These are phyloP conservation scores for Gasterosteus nipponicus DNA, from an alignment of 2,113 vertebrate genomes.

Conservation along the genomic window DNA sequence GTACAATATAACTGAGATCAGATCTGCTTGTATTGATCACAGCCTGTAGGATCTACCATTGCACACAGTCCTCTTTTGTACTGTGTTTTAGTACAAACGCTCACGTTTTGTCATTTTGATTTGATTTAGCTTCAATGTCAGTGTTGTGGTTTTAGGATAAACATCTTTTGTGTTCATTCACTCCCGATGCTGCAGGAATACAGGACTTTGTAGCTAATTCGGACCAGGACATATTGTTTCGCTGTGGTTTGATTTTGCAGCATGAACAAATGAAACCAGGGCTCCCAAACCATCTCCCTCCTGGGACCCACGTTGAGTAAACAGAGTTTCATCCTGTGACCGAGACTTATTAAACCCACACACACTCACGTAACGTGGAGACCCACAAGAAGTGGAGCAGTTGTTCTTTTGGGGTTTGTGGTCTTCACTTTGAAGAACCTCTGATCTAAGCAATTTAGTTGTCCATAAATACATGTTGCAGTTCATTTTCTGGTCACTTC, in stretches of 20 bases:
- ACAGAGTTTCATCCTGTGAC: constrained; percentile 50
- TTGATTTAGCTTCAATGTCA: constrained; percentile 9
- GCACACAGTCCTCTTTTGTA: constrained; percentile 5
- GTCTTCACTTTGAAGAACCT: constrained; percentile 48
- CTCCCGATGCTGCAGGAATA: constrained; percentile 1
- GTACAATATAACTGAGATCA: background rate
- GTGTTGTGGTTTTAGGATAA: constrained; percentile 38
- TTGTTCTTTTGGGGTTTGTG: constrained; percentile 39
- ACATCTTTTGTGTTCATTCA: constrained; percentile 24
- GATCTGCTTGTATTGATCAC: constrained; percentile 1
- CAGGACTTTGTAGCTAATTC: constrained; percentile 22
- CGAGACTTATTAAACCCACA: constrained; percentile 47
- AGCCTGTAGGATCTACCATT: background rate
- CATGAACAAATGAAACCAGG: constrained; percentile 39
- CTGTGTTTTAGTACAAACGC: background rate
- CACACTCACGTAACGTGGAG: constrained; percentile 46
- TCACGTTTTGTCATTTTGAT: constrained; percentile 12
- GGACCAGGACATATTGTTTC: constrained; percentile 17
- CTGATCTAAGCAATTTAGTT: constrained; percentile 38
- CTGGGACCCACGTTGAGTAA: constrained; percentile 32
- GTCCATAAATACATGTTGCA: constrained; percentile 37
- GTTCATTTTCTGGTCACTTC: constrained; percentile 49
- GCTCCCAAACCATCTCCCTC: constrained; percentile 40
- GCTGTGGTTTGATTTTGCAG: constrained; percentile 37
- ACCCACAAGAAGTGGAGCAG: constrained; percentile 35